Percentiles rank a stretch among this genome's conserved stretches.
These are phyloP conservation scores for Ginglymostoma cirratum DNA, from an alignment of 2,113 vertebrate species.

Conservation along the genomic window DNA sequence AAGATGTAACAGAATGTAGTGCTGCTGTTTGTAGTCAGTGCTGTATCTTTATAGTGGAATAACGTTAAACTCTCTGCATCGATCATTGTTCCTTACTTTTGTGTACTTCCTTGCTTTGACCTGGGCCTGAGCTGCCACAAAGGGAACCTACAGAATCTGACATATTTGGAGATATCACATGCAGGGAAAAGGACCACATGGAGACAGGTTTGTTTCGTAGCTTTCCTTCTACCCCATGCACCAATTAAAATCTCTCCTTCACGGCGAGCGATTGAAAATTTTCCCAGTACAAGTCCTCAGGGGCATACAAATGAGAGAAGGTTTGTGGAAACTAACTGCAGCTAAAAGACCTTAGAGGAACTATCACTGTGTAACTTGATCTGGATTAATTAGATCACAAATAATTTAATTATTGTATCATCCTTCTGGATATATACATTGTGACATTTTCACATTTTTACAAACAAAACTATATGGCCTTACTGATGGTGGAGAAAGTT, in stretches of 20 bases:
- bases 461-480: neutral
- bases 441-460: neutral
- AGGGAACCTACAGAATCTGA: neutral
- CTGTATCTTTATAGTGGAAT: no score
- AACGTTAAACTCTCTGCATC: neutral
- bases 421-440: neutral
- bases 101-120: neutral
- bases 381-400: neutral
- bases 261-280: neutral
- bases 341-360: neutral
- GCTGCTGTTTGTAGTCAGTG: neutral
- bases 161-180: slow-evolving; percentile 4
- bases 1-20: neutral
- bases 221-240: neutral
- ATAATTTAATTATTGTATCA: neutral
- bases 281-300: neutral
- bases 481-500: neutral
- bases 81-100: neutral
- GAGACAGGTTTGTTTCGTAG: neutral
- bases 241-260: neutral
- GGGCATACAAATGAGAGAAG: neutral
- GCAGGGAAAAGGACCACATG: neutral
- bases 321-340: neutral
- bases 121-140: neutral
- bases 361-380: neutral